Conservation (phyloP, 2,113 vertebrate species). For the Ctenomys sociabilis region DNA sequence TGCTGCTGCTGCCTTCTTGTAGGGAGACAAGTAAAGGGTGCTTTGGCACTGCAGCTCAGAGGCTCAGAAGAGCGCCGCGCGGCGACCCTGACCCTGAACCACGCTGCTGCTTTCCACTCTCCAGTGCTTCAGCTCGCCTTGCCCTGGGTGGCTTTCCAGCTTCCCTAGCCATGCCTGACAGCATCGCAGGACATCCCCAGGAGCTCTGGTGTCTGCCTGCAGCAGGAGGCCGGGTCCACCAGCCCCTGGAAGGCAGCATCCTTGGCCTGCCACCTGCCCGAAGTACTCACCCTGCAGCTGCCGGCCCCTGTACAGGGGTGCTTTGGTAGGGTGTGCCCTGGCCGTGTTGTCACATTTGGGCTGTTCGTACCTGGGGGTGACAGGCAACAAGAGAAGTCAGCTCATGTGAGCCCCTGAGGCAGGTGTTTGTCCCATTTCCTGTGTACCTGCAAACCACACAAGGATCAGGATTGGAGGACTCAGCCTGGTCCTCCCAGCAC, state of each 20-base stretch:
- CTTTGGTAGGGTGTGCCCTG: slow-evolving; percentile 93
- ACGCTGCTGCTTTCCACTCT: neutral
- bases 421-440: neutral
- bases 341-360: slow-evolving; percentile 95
- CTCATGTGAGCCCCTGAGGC: neutral
- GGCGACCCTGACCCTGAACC: fast-evolving
- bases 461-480: fast-evolving
- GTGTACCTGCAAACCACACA: fast-evolving
- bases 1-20: fast-evolving
- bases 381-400: slow-evolving; percentile 5
- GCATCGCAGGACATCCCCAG: neutral
- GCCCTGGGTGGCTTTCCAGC: neutral
- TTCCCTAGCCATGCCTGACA: neutral
- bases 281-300: slow-evolving; percentile 93
- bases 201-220: neutral
- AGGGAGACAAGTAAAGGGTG: neutral
- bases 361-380: slow-evolving; percentile 92
- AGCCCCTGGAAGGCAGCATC: neutral
- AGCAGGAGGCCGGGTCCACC: neutral
- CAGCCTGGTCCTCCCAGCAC: fast-evolving
- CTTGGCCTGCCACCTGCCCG: fast-evolving
- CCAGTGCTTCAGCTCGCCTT: neutral
- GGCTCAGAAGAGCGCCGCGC: fast-evolving
- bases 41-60: neutral
- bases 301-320: slow-evolving; percentile 92